Base-by-base conservation (phyloP, 2,113 vertebrate genomes). In the Macquaria australasica region DNA sequence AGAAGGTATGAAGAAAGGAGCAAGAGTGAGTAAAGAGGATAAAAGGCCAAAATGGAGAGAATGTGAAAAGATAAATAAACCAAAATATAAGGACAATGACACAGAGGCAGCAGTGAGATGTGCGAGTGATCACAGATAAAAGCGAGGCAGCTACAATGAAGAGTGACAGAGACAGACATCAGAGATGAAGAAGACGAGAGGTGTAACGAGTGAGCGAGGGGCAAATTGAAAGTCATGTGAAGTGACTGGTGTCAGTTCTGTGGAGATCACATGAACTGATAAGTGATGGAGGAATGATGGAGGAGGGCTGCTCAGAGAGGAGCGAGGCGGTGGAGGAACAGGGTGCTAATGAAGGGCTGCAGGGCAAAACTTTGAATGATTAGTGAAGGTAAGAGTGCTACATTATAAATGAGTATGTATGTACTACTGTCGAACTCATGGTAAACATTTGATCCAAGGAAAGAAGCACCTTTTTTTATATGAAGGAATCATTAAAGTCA, bases 201-300 rank as follows among this genome's bases (percentile, higher is more conserved):
- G 28, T 55, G 43, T 60, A 59, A 37, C 69, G 56, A 79, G 55
- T 39, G 76, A 77, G 50, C 0, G 0, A 51, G 60, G 85, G 67
- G 39, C 60, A 64, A 77, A 77, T 79, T 82, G 67, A 86, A 84
- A 88, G 75, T 67, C 79, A 8, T 67, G 48, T 74, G 41, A 55
- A 84, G 60, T 34, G 53, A 78, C 62, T 58, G 66, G 60, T 81
- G 79, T 79, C 68, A n/a, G 21, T 62, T 71, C 76, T 81, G 53
- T 72, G 77, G 21, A 25, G 71, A 73, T 84, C 73, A 82, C 34
- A 63, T 62, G 67, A 81, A 66, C 7, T 73, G 68, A 63, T 63
- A 23, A 50, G 87, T 66, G 77, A 81, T 37, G 56, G 16, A 72
- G 64, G 59, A 50, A 50, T 68, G 39, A 79, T 58, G 48, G 75